Conservation (phyloP, 2,888 invertebrate species). For the Chromoteleia sp. region DNA sequence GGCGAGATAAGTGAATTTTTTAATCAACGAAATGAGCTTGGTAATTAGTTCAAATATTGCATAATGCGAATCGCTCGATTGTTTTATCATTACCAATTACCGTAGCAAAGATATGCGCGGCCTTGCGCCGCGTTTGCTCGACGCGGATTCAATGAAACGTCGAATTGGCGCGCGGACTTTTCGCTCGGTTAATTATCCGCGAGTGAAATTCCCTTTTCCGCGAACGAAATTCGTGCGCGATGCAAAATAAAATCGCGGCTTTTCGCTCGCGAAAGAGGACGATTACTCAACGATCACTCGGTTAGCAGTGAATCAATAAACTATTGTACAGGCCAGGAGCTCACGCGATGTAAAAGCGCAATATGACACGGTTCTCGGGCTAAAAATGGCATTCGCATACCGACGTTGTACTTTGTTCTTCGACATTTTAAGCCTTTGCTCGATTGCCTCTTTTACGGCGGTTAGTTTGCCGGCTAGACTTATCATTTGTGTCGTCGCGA, state of each 20-base stretch:
- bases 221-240: slow-evolving; percentile 5
- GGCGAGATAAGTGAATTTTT: no score
- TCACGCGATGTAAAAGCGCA: slow-evolving; percentile 64
- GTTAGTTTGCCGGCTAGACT: slow-evolving; percentile 12
- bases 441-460: slow-evolving; percentile 14
- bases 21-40: slow-evolving; percentile 4
- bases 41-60: slow-evolving; percentile 33
- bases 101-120: not conserved
- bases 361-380: slow-evolving; percentile 61
- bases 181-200: slow-evolving; percentile 10
- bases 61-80: slow-evolving; percentile 20
- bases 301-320: slow-evolving; percentile 65
- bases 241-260: slow-evolving; percentile 17
- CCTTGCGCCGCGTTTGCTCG: not conserved
- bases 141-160: not conserved
- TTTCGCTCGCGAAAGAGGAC: slow-evolving; percentile 45
- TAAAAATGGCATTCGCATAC: slow-evolving; percentile 62
- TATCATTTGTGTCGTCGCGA: slow-evolving; percentile 13
- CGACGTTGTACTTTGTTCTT: slow-evolving; percentile 39
- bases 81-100: slow-evolving; percentile 12
- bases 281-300: slow-evolving; percentile 58
- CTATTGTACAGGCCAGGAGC: slow-evolving; percentile 59
- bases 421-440: slow-evolving; percentile 40
- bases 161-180: not conserved
- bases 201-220: not conserved